These are phyloP conservation scores for Anabacerthia variegaticeps DNA, from an alignment of 2,797 vertebrate species.

Conservation along the genomic window DNA sequence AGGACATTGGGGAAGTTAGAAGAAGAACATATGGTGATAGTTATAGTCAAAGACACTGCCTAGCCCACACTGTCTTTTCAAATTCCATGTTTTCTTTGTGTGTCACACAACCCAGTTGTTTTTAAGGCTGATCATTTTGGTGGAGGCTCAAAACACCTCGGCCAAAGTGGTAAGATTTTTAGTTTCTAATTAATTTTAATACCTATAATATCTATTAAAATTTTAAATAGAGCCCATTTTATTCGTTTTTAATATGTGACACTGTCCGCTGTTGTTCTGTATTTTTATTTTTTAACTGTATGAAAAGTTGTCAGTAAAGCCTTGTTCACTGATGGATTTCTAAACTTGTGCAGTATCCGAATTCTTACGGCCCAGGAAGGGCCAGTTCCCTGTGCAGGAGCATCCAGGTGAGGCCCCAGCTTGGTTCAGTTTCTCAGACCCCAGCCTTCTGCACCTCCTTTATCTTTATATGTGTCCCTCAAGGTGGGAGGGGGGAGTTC, in stretches of 20 bases:
- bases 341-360: constrained; percentile 75
- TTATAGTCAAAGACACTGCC: constrained; percentile 91
- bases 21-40: constrained; percentile 96
- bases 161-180: constrained; percentile 69
- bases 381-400: not conserved
- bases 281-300: constrained; percentile 83
- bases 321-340: constrained; percentile 83
- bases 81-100: constrained; percentile 66
- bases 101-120: constrained; percentile 72
- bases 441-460: not conserved
- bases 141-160: constrained; percentile 53
- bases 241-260: constrained; percentile 79
- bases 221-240: constrained; percentile 75
- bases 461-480: not conserved
- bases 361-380: constrained; percentile 55
- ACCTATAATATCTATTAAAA: constrained; percentile 43
- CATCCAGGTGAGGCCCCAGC: not conserved
- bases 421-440: not conserved
- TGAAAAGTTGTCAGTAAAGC: constrained; percentile 84
- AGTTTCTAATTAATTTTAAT: constrained; percentile 73
- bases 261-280: constrained; percentile 81
- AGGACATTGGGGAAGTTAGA: constrained; percentile 92
- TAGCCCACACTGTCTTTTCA: constrained; percentile 71
- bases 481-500: not conserved
- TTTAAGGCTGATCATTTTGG: constrained; percentile 68